Conservation (phyloP, 2,113 vertebrate genomes). For the Cygnus atratus region DNA sequence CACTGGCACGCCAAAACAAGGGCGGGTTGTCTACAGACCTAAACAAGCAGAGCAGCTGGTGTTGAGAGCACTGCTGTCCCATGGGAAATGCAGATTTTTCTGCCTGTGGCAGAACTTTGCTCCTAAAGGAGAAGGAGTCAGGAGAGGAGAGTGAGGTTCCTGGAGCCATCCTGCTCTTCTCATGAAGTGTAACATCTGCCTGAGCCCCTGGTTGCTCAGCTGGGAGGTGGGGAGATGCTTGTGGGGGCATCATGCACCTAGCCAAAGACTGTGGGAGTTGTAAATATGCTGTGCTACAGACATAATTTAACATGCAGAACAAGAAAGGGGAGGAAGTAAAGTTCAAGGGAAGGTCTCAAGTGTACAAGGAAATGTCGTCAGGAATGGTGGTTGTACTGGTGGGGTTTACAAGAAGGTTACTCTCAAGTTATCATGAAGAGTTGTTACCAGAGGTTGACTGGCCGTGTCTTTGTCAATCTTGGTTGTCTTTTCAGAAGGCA, state of each 20-base stretch:
- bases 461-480: not conserved
- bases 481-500: not conserved
- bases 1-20: not conserved
- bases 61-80: not conserved
- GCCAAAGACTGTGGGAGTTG: not conserved
- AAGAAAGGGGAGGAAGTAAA: not conserved
- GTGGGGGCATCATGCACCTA: not conserved
- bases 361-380: not conserved
- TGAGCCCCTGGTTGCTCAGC: not conserved
- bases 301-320: not conserved
- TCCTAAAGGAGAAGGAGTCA: not conserved
- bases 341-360: not conserved
- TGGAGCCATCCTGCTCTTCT: not conserved
- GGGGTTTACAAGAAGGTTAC: not conserved
- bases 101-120: constrained; percentile 10
- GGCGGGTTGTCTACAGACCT: not conserved
- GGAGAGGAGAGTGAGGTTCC: not conserved
- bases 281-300: not conserved
- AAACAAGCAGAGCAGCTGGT: constrained; percentile 24
- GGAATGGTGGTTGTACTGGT: not conserved
- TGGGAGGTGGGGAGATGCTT: not conserved
- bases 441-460: not conserved
- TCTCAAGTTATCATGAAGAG: not conserved
- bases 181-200: not conserved
- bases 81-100: not conserved